Conservation (phyloP, 1,140 invertebrate species). For the Agrypnia vestita region DNA sequence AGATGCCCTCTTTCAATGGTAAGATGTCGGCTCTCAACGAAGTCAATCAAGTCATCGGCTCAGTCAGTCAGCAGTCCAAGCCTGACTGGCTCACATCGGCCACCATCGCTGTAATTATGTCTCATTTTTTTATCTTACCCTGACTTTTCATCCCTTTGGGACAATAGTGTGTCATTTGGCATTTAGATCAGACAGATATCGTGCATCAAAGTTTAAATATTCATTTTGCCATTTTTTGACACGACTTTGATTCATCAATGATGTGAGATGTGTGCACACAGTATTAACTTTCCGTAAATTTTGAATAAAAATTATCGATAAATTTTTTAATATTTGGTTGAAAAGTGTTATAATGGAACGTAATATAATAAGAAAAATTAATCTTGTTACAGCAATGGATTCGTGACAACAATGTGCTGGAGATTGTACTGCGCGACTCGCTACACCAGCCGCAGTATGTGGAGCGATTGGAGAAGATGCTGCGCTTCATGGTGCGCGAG, state of each 20-base stretch:
- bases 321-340: neutral
- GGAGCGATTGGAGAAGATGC: constrained; percentile 97
- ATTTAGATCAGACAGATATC: no score
- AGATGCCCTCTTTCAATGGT: constrained; percentile 98
- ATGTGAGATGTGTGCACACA: no score
- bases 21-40: constrained; percentile 99
- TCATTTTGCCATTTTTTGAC: no score
- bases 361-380: no score
- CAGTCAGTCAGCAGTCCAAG: constrained; percentile 92
- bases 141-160: no score
- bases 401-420: constrained; percentile 95
- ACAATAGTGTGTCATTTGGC: no score
- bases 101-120: constrained; percentile 88
- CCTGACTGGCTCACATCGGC: constrained; percentile 96
- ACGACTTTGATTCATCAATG: no score
- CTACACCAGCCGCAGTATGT: constrained; percentile 98
- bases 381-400: constrained; percentile 88
- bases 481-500: constrained; percentile 97
- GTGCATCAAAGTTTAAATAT: no score
- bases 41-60: constrained; percentile 97
- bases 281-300: no score
- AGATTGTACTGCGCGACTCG: constrained; percentile 95
- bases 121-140: no score
- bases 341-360: neutral
- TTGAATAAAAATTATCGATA: no score